Conservation (phyloP, 2,888 invertebrate species). For the Galerucella nymphaeae region DNA sequence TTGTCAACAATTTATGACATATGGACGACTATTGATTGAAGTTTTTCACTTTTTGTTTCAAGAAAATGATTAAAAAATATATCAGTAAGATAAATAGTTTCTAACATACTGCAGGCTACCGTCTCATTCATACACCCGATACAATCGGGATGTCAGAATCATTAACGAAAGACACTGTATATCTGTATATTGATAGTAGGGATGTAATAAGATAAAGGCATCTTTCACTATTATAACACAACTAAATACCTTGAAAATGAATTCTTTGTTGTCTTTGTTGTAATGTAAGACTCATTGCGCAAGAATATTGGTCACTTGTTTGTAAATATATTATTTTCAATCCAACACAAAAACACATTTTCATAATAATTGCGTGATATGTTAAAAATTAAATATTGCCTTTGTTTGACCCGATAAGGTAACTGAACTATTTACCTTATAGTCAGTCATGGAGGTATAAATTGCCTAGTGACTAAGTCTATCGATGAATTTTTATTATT, state of each 20-base stretch:
- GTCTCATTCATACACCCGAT: no score
- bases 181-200: neutral
- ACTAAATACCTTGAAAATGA: neutral
- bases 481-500: neutral
- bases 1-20: no score
- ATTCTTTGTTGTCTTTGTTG: constrained; percentile 3
- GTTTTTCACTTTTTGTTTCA: no score
- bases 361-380: neutral
- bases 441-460: neutral
- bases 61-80: no score
- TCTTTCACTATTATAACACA: constrained; percentile 7
- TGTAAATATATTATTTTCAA: constrained; percentile 2
- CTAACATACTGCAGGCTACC: no score
- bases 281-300: neutral
- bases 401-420: constrained; percentile 9
- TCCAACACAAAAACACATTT: constrained; percentile 4
- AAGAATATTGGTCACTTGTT: neutral
- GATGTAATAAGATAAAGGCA: neutral
- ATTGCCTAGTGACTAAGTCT: neutral
- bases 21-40: no score
- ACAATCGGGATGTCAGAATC: neutral
- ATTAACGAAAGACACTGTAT: neutral
- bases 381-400: neutral
- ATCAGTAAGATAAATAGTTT: no score
- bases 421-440: constrained; percentile 1